phyloP scores from a whole-genome alignment of 2,113 vertebrate genomes.

The Forbesichthys agassizii region DNA sequence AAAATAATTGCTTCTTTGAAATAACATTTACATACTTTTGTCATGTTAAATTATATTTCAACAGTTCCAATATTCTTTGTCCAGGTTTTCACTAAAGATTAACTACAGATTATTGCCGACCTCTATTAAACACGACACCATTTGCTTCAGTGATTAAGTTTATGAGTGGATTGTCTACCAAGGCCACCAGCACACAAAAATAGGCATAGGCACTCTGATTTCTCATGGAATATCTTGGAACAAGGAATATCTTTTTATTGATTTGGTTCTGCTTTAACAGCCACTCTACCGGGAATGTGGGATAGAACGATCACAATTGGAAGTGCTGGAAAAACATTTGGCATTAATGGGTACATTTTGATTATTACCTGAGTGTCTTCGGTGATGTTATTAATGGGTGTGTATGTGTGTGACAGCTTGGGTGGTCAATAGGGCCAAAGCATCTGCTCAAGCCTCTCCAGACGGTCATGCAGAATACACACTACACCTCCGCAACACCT shows the following conservation, averaged over 20 bases:
- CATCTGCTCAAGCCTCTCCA: slow-evolving; percentile 92
- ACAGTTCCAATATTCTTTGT: slow-evolving; percentile 32
- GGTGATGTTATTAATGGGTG: slow-evolving; percentile 6
- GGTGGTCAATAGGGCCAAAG: slow-evolving; percentile 92
- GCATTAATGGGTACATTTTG: slow-evolving; percentile 82
- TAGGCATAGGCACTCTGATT: slow-evolving; percentile 77
- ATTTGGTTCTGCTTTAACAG: slow-evolving; percentile 61
- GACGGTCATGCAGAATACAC: slow-evolving; percentile 90
- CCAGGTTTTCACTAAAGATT: slow-evolving; percentile 87
- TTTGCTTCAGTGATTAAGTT: slow-evolving; percentile 97
- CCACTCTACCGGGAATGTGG: slow-evolving; percentile 96
- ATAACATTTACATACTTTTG: background rate
- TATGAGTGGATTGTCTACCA: slow-evolving; percentile 95
- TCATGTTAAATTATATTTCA: background rate
- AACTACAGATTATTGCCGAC: slow-evolving; percentile 89
- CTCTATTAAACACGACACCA: slow-evolving; percentile 89
- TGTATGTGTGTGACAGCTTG: slow-evolving; percentile 77
- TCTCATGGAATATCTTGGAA: background rate
- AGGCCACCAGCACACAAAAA: slow-evolving; percentile 89
- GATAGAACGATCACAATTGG: slow-evolving; percentile 92
- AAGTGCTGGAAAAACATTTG: slow-evolving; percentile 95
- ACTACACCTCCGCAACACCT: slow-evolving; percentile 91
- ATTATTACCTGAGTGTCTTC: background rate
- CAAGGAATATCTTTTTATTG: background rate
- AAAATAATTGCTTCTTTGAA: background rate